Percentiles rank a stretch among this genome's conserved stretches.
Conservation (phyloP, 2,113 vertebrate genomes). For the Xenopus tropicalis region DNA sequence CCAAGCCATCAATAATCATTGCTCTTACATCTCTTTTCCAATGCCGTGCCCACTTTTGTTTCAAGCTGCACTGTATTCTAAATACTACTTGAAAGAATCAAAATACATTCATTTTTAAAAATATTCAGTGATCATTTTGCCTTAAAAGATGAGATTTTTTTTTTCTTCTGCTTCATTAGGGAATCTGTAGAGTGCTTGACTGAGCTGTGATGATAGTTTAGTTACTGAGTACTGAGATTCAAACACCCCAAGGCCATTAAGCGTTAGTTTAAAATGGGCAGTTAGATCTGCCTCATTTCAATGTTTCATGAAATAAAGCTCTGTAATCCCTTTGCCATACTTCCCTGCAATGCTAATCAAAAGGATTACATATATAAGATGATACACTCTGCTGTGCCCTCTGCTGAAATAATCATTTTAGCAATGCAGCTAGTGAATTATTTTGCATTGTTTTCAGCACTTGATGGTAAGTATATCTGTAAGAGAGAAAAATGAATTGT, state of each 20-base stretch:
- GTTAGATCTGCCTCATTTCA: neutral
- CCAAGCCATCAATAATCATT: no score
- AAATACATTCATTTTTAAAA: conserved; percentile 9
- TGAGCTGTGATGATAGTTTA: conserved; percentile 35
- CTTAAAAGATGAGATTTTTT: conserved; percentile 20
- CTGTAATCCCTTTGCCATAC: conserved; percentile 29
- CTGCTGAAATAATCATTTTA: conserved; percentile 20
- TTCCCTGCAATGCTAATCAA: conserved; percentile 32
- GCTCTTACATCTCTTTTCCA: no score
- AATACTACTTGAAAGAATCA: conserved; percentile 16
- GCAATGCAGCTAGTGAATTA: neutral
- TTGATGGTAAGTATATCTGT: conserved; percentile 8
- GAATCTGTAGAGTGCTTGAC: conserved; percentile 34
- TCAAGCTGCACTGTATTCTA: neutral
- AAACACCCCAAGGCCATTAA: conserved; percentile 13
- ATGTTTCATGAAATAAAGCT: conserved; percentile 32
- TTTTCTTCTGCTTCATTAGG: conserved; percentile 47
- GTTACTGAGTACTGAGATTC: conserved; percentile 31
- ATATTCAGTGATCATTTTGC: conserved; percentile 7
- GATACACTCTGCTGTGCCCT: conserved; percentile 24
- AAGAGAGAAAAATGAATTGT: no score
- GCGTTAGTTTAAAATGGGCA: conserved; percentile 37
- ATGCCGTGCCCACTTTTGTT: neutral
- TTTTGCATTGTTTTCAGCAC: neutral
- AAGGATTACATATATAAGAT: conserved; percentile 25